These are phyloP conservation scores for Sphecodes monilicornis DNA, from an alignment of 2,888 invertebrate species.

Conservation along the genomic window DNA sequence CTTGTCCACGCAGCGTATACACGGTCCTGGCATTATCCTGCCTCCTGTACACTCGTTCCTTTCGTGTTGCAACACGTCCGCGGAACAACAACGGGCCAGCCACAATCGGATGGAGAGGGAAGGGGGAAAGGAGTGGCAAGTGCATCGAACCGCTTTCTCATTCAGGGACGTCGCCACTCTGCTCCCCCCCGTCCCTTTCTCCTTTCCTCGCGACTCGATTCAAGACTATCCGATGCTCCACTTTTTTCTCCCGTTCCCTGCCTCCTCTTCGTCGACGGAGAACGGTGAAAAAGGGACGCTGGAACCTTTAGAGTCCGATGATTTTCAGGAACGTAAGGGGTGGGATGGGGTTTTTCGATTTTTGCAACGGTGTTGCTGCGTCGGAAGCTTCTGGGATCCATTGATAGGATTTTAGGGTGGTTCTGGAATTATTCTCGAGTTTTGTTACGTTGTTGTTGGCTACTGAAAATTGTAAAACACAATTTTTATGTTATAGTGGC, in stretches of 20 bases:
- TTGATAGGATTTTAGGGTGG: neutral
- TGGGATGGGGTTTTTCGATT: neutral
- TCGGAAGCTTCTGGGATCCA: neutral
- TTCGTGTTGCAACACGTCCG: slow-evolving; percentile 60
- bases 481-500: neutral
- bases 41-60: slow-evolving; percentile 56
- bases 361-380: neutral
- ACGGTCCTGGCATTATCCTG: slow-evolving; percentile 64
- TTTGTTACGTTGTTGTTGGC: neutral
- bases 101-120: slow-evolving; percentile 19
- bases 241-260: neutral
- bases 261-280: neutral
- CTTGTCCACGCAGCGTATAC: slow-evolving; percentile 42
- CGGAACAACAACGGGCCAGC: slow-evolving; percentile 24
- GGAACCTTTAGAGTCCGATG: neutral
- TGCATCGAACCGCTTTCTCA: slow-evolving; percentile 73
- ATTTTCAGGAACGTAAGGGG: neutral
- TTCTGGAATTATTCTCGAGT: neutral
- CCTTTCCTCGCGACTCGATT: slow-evolving; percentile 23
- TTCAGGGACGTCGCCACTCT: slow-evolving; percentile 62
- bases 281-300: neutral
- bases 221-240: slow-evolving; percentile 29
- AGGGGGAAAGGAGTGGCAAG: slow-evolving; percentile 48
- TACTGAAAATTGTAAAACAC: neutral
- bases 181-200: slow-evolving; percentile 19